Base-by-base conservation (phyloP, 2,113 vertebrate genomes). In the Amia ocellicauda region DNA sequence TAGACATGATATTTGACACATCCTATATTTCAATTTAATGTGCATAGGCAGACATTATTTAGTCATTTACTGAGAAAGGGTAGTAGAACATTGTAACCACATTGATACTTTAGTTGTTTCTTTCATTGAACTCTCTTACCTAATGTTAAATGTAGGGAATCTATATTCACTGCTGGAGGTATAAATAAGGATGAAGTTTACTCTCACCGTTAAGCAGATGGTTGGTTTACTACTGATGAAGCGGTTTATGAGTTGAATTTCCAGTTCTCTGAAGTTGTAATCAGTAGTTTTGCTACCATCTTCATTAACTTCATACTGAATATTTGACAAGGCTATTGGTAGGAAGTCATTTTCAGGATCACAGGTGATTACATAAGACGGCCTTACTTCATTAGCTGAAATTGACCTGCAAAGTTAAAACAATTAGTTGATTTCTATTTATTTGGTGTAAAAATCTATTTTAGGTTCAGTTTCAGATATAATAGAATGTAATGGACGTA, bases 191-290 rank as follows among this genome's bases (percentile, higher is more conserved):
- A 60, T 28, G 17, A 9, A 17, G 50, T 19, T 14, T 29, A 16
- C 24, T 42, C 68, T 71, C 50, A 79, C 77, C 23, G 45, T 55
- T 5, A 41, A 23, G 16, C 63, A 63, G 29, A 79, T 71, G 3
- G 14, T 16, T 11, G 77, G 77, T 53, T 79, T 79, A 3, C 72
- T 70, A 1, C 47, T 68, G 70, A 79, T 64, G 68, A 73, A 79
- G 10, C 67, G 66, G 10, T 75, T 67, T 3, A 71, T 58, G 20
- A 71, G 52, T 62, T 77, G 74, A 3, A 29, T 55, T 61, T 79
- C 68, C 53, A 79, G 54, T 41, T 41, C 65, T 41, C 58, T 66
- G 9, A 79, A 75, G 51, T 73, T 58, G 0, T 73, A 73, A 54
- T 77, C 59, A 19, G 70, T 73, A 3, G 3, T 73, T 41, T 68